Conservation (phyloP, 2,888 invertebrate genomes). For the Apamea epomidion region DNA sequence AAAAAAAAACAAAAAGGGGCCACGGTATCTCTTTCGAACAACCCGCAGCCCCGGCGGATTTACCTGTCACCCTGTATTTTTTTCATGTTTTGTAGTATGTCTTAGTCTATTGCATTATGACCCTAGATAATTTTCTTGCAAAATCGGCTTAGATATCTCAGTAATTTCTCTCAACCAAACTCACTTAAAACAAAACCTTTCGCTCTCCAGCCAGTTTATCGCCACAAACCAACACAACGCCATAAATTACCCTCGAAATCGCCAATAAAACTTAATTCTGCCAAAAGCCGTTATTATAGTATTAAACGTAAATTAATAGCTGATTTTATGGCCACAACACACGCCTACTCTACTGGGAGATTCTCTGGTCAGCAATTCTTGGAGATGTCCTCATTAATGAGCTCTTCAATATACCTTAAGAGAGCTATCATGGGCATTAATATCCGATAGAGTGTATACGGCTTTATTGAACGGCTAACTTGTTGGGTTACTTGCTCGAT, state of each 20-base stretch:
- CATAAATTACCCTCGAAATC: slow-evolving; percentile 59
- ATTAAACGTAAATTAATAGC: slow-evolving; percentile 72
- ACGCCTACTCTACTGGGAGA: slow-evolving; percentile 71
- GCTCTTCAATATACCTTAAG: slow-evolving; percentile 81
- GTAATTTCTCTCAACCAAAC: slow-evolving; percentile 1
- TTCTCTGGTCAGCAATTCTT: slow-evolving; percentile 82
- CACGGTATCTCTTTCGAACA: too few species aligned
- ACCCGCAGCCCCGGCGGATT: too few species aligned
- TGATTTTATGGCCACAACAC: slow-evolving; percentile 74
- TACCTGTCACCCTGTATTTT: too few species aligned
- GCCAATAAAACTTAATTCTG: slow-evolving; percentile 65
- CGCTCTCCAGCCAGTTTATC: slow-evolving; percentile 26
- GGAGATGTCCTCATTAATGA: slow-evolving; percentile 85
- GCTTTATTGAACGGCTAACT: slow-evolving; percentile 44
- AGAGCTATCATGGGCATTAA: slow-evolving; percentile 77
- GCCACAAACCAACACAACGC: slow-evolving; percentile 40
- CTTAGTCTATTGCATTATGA: too few species aligned
- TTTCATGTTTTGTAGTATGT: too few species aligned
- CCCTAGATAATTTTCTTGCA: not conserved
- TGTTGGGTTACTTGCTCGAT: slow-evolving; percentile 34
- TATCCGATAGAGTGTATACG: slow-evolving; percentile 68
- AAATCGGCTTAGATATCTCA: not conserved
- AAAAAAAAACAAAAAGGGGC: too few species aligned
- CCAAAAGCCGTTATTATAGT: slow-evolving; percentile 63
- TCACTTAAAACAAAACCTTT: slow-evolving; percentile 26